Evolutionary conservation across 2,797 vertebrate genomes (phyloP), one percentile per base, ranked within the genome.

Genomic region (Dryobates pubescens): DNA sequence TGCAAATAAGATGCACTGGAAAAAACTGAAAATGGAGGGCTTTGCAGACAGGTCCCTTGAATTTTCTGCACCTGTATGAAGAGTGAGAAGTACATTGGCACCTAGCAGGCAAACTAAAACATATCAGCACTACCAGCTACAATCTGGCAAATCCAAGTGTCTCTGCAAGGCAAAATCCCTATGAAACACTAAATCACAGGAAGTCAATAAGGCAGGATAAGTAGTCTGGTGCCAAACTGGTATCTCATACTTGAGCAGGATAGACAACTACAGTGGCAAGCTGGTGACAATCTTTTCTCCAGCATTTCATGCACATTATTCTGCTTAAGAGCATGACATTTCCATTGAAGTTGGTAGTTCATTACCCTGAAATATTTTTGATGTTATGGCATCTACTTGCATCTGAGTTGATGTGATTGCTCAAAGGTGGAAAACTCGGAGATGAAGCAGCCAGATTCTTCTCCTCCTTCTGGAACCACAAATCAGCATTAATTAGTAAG

Each of bases 121-220:
- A 26, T 0, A 56, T 32, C 57, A 90, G 43, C 72, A 68, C 27
- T 56, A 6, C 71, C 58, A 74, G n/a, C 74, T 81, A n/a, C 71
- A 85, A 17, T 23, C 56, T 82, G 77, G 76, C 78, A 92, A 83
- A 72, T 74, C 74, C 85, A 92, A 80, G 81, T 82, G 58, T 64
- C 27, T 51, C 81, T 90, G 59, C 81, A 72, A 80, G 89, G n/a
- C 27, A 49, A 85, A 86, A 78, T 82, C 38, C 59, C 70, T 67
- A 77, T 76, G 88, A 92, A 85, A 15, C 56, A 62, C 62, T 53
- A 41, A 62, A 71, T 81, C 82, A 36, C 62, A 87, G 81, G 91
- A 92, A 96, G 79, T 90, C 83, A 88, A 86, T 93, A 67, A 90
- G 45, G 30, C 67, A 86, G 81, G 41, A 51, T 78, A 86, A 95